Base-by-base conservation (phyloP, 1,140 invertebrate species). In the Hypsibius dujardini region DNA sequence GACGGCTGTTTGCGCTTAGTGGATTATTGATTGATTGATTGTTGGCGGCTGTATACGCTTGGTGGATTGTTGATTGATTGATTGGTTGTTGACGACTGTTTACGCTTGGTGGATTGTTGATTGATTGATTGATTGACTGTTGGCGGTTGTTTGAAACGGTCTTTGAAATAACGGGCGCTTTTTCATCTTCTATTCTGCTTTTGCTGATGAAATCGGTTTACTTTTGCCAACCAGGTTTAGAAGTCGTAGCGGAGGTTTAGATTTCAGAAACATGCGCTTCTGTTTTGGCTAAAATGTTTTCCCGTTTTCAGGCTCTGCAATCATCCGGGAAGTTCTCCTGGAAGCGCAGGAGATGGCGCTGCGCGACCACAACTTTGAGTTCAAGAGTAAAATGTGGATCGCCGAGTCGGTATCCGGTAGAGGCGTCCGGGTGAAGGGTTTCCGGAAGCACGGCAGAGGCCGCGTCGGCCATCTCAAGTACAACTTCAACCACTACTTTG, bases 361-460 rank as follows among this genome's bases (percentile, higher is more conserved):
- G 1, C 84, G 86, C 75, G 78, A 89, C 46, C 92, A 96, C 77
- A 89, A 95, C 84, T 90, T 97, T 47, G 93, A 97, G 81, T 98
- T 87, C 80, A 88, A 86, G 78, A 93, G 88, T 77, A 96, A 96
- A 82, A 82, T 98, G 62, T 98, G 93, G 93, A 86, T 97, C 82
- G 92, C 90, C 69, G 89, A 94, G 84, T 92, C 90, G 2, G 89
- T 90, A 82, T 80, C 82, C 71, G 83, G 82, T 0, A 90, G 90
- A 82, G 88, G 87, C 46, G 74, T 80, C 12, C 83, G 86, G 0
- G 79, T 94, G 0, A 91, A 90, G 80, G 92, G 92, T 28, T 74
- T 89, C 1, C 83, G 92, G 75, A 84, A 89, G 77, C 92, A 95
- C 82, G 89, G 87, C 42, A 83, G 84, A 77, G 80, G 75, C 1